Percentiles rank a stretch among this genome's conserved stretches.
phyloP scores from a whole-genome alignment of 2,113 vertebrate species.

The Triplophysa dalaica region DNA sequence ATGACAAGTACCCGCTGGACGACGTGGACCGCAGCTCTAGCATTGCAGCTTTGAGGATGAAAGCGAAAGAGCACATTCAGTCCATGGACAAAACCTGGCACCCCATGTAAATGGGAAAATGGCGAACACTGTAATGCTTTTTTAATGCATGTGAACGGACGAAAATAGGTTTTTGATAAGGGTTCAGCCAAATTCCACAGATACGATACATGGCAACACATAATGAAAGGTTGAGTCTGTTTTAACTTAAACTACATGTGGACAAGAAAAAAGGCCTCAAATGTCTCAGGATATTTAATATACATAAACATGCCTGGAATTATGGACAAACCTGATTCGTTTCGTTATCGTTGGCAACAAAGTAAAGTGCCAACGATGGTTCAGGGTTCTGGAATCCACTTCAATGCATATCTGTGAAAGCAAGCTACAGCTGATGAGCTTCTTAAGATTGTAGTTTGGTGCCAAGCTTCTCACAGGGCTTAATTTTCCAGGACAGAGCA shows the following conservation, averaged over 20 bases:
- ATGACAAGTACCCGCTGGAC: slow-evolving; percentile 86
- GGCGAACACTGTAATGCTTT: neutral
- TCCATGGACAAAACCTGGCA: slow-evolving; percentile 94
- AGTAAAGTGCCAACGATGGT: neutral
- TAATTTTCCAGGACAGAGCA: neutral
- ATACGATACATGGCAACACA: neutral
- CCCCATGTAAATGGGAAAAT: slow-evolving; percentile 76
- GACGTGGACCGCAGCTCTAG: slow-evolving; percentile 86
- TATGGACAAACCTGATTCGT: neutral
- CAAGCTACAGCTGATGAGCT: neutral
- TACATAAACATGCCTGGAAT: neutral
- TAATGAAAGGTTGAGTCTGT: neutral
- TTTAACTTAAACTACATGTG: neutral
- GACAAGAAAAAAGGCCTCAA: neutral
- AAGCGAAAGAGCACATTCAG: slow-evolving; percentile 92
- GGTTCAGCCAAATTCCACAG: slow-evolving; percentile 1
- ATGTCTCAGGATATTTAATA: neutral
- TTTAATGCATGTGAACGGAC: neutral
- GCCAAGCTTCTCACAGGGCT: neutral
- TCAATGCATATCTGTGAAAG: neutral
- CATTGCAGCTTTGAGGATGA: slow-evolving; percentile 86
- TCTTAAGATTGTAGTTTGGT: slow-evolving; percentile 1
- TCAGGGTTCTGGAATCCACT: neutral
- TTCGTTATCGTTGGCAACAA: neutral
- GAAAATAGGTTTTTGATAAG: neutral